These are phyloP conservation scores for Lamellibrachia luymesi DNA, from an alignment of 1,140 invertebrate species.

Conservation along the genomic window DNA sequence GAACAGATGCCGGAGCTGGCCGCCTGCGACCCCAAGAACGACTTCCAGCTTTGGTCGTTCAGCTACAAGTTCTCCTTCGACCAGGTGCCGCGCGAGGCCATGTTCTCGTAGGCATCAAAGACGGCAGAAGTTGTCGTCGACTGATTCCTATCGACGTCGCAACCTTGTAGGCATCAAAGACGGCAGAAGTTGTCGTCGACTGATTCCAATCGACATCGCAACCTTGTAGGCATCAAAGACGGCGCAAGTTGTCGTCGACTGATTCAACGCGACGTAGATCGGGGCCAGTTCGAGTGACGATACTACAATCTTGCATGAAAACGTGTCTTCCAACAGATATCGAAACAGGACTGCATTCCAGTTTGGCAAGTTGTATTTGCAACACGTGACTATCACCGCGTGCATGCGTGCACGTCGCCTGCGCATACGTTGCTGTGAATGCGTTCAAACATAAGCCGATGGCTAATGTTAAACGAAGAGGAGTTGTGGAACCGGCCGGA, in stretches of 20 bases:
- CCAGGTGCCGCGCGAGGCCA: conserved; percentile 12
- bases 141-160: background rate
- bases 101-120: background rate
- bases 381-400: background rate
- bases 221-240: background rate
- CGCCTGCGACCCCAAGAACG: conserved; percentile 19
- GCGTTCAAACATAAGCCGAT: background rate
- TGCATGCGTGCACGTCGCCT: background rate
- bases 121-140: background rate
- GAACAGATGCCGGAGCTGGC: conserved; percentile 30
- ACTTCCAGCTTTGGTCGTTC: conserved; percentile 28
- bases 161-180: background rate
- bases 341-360: background rate
- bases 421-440: background rate
- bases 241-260: background rate
- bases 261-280: background rate
- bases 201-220: background rate
- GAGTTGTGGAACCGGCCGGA: too few relatives aligned
- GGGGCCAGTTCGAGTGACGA: background rate
- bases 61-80: conserved; percentile 24
- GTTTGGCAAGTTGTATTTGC: background rate
- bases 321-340: background rate
- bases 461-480: background rate
- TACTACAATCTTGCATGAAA: background rate
- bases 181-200: background rate